Evolutionary conservation across 2,113 vertebrate species (phyloP), one percentile per base, ranked within the genome.

Genomic region (Euleptes europaea): DNA sequence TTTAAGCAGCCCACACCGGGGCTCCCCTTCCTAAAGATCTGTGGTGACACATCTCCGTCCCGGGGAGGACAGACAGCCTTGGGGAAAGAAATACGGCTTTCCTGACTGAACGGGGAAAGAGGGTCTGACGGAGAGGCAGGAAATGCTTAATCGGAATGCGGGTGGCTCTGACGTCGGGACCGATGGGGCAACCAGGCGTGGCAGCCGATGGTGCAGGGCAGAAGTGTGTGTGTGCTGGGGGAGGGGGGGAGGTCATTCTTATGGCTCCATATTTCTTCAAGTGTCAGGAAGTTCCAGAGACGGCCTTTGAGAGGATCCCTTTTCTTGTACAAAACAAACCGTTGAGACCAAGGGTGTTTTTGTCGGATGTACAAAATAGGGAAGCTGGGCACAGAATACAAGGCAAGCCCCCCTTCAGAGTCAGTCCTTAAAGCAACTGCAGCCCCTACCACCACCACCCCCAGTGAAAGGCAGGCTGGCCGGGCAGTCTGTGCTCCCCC

Each of bases 41-140:
- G 13, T 3, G 63, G 54, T n/a, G 66, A 69, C 54, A 26, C 80
- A 51, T 69, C 35, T 31, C 73, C 15, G 4, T 40, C 47, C 5
- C 26, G 12, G 33, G n/a, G 57, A 74, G 60, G 3, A 47, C 44
- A 54, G 63, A 63, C 5, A 38, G 75, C 66, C 83, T 60, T 1
- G 66, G 28, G 83, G 66, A 60, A 76, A 78, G 75, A 42, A 72
- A 78, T 60, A 60, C 51, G 10, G 21, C 76, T 66, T 84, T 84
- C 74, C 75, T 47, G 75, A 4, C 51, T 28, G 3, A 42, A 40
- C 5, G 7, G 38, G 65, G 35, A 57, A 14, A 73, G 70, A 9
- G 31, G 12, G 19, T 1, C n/a, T 0, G 21, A 9, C 28, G 2
- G 51, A 13, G 38, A 33, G 81, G 17, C n/a, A 35, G 69, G 74